Evolutionary conservation across 2,113 vertebrate species (phyloP).

Genomic region (Sula dactylatra): DNA sequence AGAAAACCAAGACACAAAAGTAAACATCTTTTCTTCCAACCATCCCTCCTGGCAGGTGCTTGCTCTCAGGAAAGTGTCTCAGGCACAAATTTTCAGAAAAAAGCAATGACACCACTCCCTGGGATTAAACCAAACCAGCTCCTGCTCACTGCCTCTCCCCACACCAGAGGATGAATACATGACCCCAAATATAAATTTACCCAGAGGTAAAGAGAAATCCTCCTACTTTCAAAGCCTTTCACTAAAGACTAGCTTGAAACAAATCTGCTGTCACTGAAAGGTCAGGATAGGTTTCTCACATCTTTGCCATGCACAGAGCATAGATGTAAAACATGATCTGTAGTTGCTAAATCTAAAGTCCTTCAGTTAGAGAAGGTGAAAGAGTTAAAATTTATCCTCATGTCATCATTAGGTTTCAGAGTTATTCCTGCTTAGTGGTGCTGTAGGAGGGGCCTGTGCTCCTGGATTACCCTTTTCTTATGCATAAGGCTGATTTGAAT

Average conservation of each 20-base stretch:
- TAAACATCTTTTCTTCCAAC: not conserved
- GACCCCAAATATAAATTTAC: not conserved
- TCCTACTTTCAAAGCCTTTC: not conserved
- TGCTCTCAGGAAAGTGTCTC: not conserved
- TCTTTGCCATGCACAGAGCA: not conserved
- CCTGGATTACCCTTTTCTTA: not conserved
- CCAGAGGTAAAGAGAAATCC: not conserved
- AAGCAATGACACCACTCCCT: not conserved
- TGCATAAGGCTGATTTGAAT: not conserved
- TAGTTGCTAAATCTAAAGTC: not conserved
- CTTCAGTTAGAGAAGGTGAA: not conserved
- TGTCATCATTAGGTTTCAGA: not conserved
- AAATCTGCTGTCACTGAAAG: not conserved
- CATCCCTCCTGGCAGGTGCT: not conserved
- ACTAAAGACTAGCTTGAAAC: not conserved
- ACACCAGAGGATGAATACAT: not conserved
- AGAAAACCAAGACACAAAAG: not conserved
- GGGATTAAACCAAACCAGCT: not conserved
- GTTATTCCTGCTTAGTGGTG: not conserved
- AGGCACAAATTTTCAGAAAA: not conserved
- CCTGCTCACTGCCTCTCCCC: not conserved
- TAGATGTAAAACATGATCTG: not conserved
- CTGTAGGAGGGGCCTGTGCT: not conserved
- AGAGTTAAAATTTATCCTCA: not conserved
- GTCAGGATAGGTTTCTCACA: not conserved